Evolutionary conservation across 1,140 invertebrate genomes (phyloP).

Genomic region (Cyclargus thomasi): DNA sequence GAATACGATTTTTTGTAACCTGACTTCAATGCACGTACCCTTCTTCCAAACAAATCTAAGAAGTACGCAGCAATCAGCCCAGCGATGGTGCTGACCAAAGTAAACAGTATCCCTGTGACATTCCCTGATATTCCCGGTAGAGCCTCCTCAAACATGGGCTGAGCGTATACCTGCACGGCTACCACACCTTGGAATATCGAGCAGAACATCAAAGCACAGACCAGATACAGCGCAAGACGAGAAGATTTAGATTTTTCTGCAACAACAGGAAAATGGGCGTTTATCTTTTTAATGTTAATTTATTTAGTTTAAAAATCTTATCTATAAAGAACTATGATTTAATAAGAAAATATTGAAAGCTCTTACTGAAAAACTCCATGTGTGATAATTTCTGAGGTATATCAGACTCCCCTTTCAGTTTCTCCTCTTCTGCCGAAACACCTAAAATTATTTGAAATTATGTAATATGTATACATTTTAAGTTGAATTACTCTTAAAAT

Average conservation of each 20-base stretch:
- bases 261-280: slow-evolving; percentile 3
- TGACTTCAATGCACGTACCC: slow-evolving; percentile 29
- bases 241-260: slow-evolving; percentile 40
- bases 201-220: slow-evolving; percentile 25
- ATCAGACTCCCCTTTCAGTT: slow-evolving; percentile 23
- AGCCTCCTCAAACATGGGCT: slow-evolving; percentile 40
- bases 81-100: slow-evolving; percentile 27
- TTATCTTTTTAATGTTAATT: background rate
- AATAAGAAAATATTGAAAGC: too few relatives aligned
- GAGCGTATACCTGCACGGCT: slow-evolving; percentile 38
- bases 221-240: slow-evolving; percentile 30
- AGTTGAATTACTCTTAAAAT: background rate
- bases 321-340: background rate
- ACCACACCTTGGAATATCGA: slow-evolving; percentile 38
- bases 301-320: background rate
- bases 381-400: slow-evolving; percentile 32
- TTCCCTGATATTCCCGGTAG: slow-evolving; percentile 37
- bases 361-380: slow-evolving; percentile 40
- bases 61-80: slow-evolving; percentile 36
- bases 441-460: slow-evolving; percentile 19
- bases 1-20: too few relatives aligned
- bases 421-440: slow-evolving; percentile 30
- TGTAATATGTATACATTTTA: slow-evolving; percentile 1
- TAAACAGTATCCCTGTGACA: slow-evolving; percentile 38
- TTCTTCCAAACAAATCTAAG: slow-evolving; percentile 40